Percentiles rank a stretch among this genome's conserved stretches.
Conservation (phyloP, 2,113 vertebrate species). For the Syngnathus typhle region DNA sequence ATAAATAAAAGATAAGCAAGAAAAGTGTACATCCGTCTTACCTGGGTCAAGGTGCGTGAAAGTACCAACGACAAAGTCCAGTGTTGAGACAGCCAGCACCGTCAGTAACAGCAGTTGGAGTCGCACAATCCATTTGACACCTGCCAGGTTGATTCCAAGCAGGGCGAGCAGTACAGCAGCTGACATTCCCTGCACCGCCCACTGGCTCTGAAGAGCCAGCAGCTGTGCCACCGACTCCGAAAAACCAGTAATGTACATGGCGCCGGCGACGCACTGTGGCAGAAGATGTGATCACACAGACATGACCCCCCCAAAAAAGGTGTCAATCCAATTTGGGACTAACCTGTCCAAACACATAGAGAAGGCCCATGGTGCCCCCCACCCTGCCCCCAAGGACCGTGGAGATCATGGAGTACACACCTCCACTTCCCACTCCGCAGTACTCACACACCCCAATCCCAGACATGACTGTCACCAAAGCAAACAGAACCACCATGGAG, state of each 20-base stretch:
- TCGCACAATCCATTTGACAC: slow-evolving; percentile 94
- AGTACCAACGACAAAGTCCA: slow-evolving; percentile 92
- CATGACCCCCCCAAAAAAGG: neutral
- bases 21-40: slow-evolving; percentile 35
- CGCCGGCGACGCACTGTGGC: slow-evolving; percentile 89
- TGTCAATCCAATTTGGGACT: slow-evolving; percentile 2
- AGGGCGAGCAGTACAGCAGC: slow-evolving; percentile 79
- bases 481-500: slow-evolving; percentile 84
- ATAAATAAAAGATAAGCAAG: too few species aligned
- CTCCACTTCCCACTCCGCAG: slow-evolving; percentile 80
- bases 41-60: slow-evolving; percentile 92
- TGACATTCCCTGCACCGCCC: slow-evolving; percentile 85
- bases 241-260: slow-evolving; percentile 96
- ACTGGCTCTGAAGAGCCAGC: slow-evolving; percentile 78
- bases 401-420: slow-evolving; percentile 94
- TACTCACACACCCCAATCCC: slow-evolving; percentile 85
- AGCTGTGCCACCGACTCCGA: slow-evolving; percentile 86
- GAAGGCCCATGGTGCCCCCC: slow-evolving; percentile 85
- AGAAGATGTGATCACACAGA: too few species aligned
- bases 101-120: slow-evolving; percentile 89
- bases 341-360: slow-evolving; percentile 97
- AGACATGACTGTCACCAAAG: slow-evolving; percentile 86
- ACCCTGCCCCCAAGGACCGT: slow-evolving; percentile 82
- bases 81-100: slow-evolving; percentile 83
- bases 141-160: slow-evolving; percentile 93